phyloP scores from a whole-genome alignment of 2,888 invertebrate species.

The Tachina fera region DNA sequence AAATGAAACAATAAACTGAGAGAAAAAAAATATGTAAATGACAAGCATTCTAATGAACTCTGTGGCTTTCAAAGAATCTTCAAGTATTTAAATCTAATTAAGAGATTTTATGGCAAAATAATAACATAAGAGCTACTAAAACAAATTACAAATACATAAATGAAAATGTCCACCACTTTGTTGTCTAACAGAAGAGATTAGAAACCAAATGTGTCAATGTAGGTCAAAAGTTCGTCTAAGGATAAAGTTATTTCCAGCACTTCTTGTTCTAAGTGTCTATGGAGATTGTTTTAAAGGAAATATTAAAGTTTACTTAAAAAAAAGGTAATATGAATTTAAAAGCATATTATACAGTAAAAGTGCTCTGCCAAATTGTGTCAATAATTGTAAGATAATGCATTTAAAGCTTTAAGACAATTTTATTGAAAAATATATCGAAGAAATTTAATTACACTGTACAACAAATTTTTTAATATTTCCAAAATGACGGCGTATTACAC shows the following conservation, averaged over 20 bases:
- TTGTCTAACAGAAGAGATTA: not conserved
- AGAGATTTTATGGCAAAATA: conserved; percentile 17
- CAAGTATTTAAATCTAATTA: conserved; percentile 26
- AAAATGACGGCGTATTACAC: too few relatives aligned
- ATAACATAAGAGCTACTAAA: not conserved
- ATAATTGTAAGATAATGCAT: not conserved
- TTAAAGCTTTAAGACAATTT: conserved; percentile 4
- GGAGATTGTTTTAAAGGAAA: conserved; percentile 5
- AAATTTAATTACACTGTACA: not conserved
- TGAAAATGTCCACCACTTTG: conserved; percentile 21
- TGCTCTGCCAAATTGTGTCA: not conserved
- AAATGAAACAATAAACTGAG: not conserved
- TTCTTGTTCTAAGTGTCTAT: not conserved
- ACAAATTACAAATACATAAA: conserved; percentile 11
- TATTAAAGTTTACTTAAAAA: not conserved
- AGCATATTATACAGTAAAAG: not conserved
- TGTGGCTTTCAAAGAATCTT: not conserved
- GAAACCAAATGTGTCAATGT: conserved; percentile 2
- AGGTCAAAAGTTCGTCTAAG: conserved; percentile 41
- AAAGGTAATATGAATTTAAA: conserved; percentile 19
- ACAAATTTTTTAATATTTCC: too few relatives aligned
- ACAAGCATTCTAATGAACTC: conserved; percentile 23
- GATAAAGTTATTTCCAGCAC: not conserved
- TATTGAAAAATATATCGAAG: not conserved
- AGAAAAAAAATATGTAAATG: not conserved